Evolutionary conservation across 2,113 vertebrate species (phyloP), one percentile per base, ranked within the genome.

Genomic region (Brachyistius frenatus): DNA sequence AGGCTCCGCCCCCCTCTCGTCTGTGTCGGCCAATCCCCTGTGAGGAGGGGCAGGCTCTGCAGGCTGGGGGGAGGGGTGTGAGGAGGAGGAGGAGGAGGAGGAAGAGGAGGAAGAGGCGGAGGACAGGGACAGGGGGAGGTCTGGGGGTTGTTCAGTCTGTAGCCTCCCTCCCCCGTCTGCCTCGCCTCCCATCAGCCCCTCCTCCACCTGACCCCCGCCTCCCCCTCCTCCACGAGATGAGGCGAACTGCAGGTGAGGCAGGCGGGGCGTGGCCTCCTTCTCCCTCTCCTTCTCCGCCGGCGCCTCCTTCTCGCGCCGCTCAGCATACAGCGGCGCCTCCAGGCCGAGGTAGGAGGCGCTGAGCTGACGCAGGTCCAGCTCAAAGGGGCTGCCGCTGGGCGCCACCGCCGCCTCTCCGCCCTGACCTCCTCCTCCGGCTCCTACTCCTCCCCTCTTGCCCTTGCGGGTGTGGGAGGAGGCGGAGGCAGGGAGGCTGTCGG

Each of bases 201-300:
- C 90, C 84, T 88, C 87, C 23, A 23, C 23, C 23, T 23, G 23
- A 23, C 61, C 79, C 0, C 50, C 73, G 0, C 69, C 67, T 1
- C 57, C 75, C 0, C 61, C 66, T 2, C 70, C 83, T 7, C 62
- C 88, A 35, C 85, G 80, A 1, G 88, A 76, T 47, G 75, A 79
- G 0, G 84, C 87, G 0, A 89, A 89, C 74, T 92, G 90, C 81
- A 88, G 87, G 76, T 89, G 89, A 49, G 90, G 89, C 63, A 82
- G 76, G 35, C 78, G 0, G 4, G 77, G 54, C 0, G 75, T 67
- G 2, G 37, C 62, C 58, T 87, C 88, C 67, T 81, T 84, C 77
- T 89, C 87, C 62, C 67, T 30, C 64, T 86, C 88, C 16, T 50
- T 54, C 41, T 79, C 79, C 11, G 46, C 79, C 1, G 30, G 70